Conservation (phyloP, 53 echinoderm and acorn worm genomes). For the Antedon mediterranea region DNA sequence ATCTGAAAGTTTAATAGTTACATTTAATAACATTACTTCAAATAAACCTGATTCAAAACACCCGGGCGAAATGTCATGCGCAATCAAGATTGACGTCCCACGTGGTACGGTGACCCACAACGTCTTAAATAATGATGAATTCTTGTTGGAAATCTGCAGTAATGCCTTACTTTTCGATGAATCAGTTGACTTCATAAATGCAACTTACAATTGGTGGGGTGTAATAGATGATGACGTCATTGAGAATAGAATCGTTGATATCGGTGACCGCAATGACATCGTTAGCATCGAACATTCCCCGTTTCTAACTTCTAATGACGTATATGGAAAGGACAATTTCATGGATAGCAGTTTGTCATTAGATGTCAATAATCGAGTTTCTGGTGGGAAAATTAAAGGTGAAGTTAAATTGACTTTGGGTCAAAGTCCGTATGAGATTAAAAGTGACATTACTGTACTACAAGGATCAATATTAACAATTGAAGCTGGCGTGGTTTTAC, state of each 20-base stretch:
- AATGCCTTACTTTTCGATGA: neutral
- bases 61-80: neutral
- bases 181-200: neutral
- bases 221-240: neutral
- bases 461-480: neutral
- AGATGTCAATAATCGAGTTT: neutral
- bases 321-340: neutral
- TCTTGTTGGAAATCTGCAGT: neutral
- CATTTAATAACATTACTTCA: neutral
- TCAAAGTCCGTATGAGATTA: neutral
- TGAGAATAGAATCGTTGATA: neutral
- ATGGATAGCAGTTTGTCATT: neutral
- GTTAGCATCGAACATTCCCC: neutral
- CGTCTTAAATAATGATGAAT: neutral
- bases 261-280: neutral
- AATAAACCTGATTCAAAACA: neutral
- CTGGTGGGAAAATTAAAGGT: neutral
- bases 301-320: neutral
- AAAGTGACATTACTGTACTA: neutral
- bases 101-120: neutral
- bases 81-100: neutral
- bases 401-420: neutral
- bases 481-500: neutral
- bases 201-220: neutral
- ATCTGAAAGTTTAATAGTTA: neutral